Evolutionary conservation across 2,113 vertebrate genomes (phyloP).

Genomic region (Ctenomys sociabilis): DNA sequence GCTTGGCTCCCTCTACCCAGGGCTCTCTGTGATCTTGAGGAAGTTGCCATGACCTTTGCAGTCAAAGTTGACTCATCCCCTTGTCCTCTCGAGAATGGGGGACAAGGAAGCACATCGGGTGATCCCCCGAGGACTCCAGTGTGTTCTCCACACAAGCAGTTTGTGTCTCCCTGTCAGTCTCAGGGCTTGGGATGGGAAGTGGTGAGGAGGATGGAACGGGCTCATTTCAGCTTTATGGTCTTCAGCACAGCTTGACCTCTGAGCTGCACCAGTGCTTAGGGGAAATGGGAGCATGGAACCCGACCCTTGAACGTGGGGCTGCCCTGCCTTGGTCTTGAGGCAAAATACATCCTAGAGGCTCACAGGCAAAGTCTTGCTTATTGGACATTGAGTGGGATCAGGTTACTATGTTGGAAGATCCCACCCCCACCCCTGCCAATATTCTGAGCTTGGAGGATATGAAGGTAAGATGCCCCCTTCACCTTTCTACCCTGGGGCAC

Average conservation of each 20-base stretch:
- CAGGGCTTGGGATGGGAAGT: rapidly evolving
- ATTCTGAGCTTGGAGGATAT: not conserved
- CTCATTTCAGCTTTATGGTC: rapidly evolving
- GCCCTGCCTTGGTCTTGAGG: no score
- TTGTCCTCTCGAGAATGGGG: not conserved
- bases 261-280: rapidly evolving
- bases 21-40: rapidly evolving
- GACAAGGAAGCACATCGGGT: not conserved
- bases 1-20: rapidly evolving
- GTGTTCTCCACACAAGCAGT: rapidly evolving
- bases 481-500: rapidly evolving
- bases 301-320: rapidly evolving
- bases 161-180: rapidly evolving
- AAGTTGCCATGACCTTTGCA: rapidly evolving
- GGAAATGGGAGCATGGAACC: rapidly evolving
- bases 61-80: rapidly evolving
- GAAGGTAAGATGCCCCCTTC: not conserved
- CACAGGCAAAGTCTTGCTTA: no score
- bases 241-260: rapidly evolving
- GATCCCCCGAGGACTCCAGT: rapidly evolving
- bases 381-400: rapidly evolving
- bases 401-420: not conserved
- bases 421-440: not conserved
- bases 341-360: rapidly evolving
- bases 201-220: rapidly evolving